Base-by-base conservation (phyloP, 2,888 invertebrate species). In the Heliconius ismenius region DNA sequence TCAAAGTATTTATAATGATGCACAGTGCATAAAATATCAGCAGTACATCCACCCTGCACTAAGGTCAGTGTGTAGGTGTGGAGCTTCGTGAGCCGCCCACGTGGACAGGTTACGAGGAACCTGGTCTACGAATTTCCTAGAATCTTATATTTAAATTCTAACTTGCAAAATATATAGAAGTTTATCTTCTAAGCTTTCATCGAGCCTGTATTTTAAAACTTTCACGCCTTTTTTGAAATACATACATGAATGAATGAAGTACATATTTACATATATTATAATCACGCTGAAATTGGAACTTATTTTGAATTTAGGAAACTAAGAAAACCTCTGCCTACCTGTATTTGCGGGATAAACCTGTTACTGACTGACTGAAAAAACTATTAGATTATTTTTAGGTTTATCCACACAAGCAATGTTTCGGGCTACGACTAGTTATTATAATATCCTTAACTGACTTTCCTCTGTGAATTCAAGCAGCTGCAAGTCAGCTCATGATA, bases 41-140 rank as follows among this genome's bases (percentile, higher is more conserved):
- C 73, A 74, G 79, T 76, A 73, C 75, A 79, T 75, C 79, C 78
- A 78, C 78, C 80, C 75, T 76, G 76, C 49, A 63, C 65, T 82
- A 85, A 88, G 92, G 92, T 92, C 92, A 91, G 83, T 82, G 86
- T 90, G 92, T 90, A 89, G 90, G 90, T 82, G 86, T 81, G 79
- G 78, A 81, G 83, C 83, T 83, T 81, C 86, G 86, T 87, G 85
- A 83, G 84, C 87, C 91, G 88, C 92, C 92, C 89, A 92, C 92
- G 89, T 84, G 85, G 86, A 89, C 90, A 88, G 87, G 88, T 85
- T 88, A 86, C 85, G 84, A 85, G 84, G 83, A 81, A 81, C 83
- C 81, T 82, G 78, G 79, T 76, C 73, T 76, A 81, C 77, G 75
- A 69, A 76, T 77, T 81, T 75, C 79, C 73, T 78, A 74, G 77